Conservation (phyloP, 2,113 vertebrate species). For the Panthera uncia region DNA sequence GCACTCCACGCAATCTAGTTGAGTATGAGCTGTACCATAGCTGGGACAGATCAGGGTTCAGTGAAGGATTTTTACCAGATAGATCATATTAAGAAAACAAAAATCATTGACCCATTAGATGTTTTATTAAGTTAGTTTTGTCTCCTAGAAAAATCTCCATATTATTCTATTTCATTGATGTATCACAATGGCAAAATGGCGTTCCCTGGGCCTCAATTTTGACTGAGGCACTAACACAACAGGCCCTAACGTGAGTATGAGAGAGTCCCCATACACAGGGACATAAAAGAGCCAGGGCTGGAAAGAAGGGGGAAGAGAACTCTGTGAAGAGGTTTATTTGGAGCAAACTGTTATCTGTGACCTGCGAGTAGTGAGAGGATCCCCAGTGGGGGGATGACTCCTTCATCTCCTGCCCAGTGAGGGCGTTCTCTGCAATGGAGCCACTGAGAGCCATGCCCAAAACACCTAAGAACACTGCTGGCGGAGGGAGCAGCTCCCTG, state of each 20-base stretch:
- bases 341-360: not conserved
- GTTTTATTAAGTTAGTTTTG: conserved; percentile 2
- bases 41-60: not conserved
- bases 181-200: not conserved
- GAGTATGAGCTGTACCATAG: not conserved
- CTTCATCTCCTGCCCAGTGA: not conserved
- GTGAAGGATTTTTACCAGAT: not conserved
- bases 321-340: not conserved
- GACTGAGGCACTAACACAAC: not conserved
- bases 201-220: not conserved
- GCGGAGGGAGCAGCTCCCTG: not conserved
- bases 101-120: not conserved
- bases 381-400: not conserved
- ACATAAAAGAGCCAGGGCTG: not conserved
- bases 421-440: not conserved
- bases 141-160: not conserved
- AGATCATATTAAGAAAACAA: not conserved
- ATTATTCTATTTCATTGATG: not conserved
- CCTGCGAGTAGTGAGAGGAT: not conserved
- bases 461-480: not conserved
- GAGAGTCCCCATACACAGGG: not conserved
- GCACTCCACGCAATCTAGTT: not conserved
- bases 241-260: not conserved
- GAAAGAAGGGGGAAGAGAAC: not conserved
- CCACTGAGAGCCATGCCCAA: not conserved